Base-by-base conservation (phyloP, 2,797 vertebrate species). In the Phyllotis vaccarum region DNA sequence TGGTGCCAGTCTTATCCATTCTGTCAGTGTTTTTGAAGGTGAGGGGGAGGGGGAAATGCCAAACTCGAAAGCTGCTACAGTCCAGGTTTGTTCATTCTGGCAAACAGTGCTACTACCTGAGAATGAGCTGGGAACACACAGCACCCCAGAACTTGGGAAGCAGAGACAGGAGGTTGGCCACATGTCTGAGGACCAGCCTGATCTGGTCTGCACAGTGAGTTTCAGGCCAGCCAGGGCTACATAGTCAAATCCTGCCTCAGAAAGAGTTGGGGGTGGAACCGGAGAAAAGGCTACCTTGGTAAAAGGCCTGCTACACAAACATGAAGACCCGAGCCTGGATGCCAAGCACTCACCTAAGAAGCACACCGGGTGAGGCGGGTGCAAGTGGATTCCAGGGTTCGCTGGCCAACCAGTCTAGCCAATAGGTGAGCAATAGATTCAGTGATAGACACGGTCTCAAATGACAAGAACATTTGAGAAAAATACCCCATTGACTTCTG, bases 281-380 rank as follows among this genome's bases (percentile, higher is more conserved):
- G 49, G n/a, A 52, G 43, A 68, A 21, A 68, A 10, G 43, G 62
- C 31, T 66, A 62, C 10, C 10, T 9, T 40, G 49, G 22, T 40
- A 19, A 24, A 29, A 49, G 0, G 34, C 6, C 46, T 64, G 13
- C 13, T 37, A 2, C 10, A 21, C 40, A n/a, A 22, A 17, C 7
- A 10, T 17, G 83, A 34, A 31, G 60, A 8, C 43, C 40, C 14
- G 54, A 62, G 27, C 64, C 43, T 34, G 29, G 29, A 22, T 66
- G 29, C 14, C 43, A 49, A 49, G 43, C 19, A n/a, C 19, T 8
- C 62, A 14, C 21, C 8, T 49, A n/a, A 16, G 62, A 62, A 66
- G 1, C 14, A 68, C 43, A 68, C 31, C 16, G 62, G 31, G 6
- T 14, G 16, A 40, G 46, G 46, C 5, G 3, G 17, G 49, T 17